These are phyloP conservation scores for Liopterus haemorrhoidalis DNA, from an alignment of 2,888 invertebrate genomes.

Conservation along the genomic window DNA sequence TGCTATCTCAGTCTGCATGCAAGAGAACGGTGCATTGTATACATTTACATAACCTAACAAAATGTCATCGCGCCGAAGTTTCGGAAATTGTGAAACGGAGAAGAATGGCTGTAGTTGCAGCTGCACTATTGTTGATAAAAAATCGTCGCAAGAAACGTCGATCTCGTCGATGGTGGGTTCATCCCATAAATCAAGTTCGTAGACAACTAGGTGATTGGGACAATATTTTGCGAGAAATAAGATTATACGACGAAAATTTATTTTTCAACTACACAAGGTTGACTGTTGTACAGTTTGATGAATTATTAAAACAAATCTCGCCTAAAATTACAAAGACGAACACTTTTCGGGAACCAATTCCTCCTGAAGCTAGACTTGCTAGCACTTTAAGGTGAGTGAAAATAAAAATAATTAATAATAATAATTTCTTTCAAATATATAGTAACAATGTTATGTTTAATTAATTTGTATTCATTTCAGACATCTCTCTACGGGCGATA, in stretches of 20 bases:
- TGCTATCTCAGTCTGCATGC: no score
- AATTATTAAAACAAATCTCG: constrained; percentile 16
- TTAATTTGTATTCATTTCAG: constrained; percentile 16
- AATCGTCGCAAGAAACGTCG: constrained; percentile 4
- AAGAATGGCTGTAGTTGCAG: no score
- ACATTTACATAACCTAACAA: no score
- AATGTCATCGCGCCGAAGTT: no score
- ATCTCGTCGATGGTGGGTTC: constrained; percentile 8
- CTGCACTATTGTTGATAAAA: no score
- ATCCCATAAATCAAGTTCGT: constrained; percentile 8
- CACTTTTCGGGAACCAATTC: constrained; percentile 11
- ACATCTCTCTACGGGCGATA: constrained; percentile 24
- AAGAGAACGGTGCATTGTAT: no score
- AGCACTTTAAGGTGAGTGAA: constrained; percentile 17
- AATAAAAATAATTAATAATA: background rate
- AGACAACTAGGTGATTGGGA: constrained; percentile 15
- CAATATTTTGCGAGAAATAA: constrained; percentile 21
- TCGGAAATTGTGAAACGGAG: no score
- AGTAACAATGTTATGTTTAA: no score
- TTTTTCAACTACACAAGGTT: constrained; percentile 24
- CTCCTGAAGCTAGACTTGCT: constrained; percentile 16
- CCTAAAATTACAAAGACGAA: constrained; percentile 11
- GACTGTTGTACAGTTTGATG: constrained; percentile 15
- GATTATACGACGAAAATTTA: constrained; percentile 10
- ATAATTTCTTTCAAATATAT: constrained; percentile 3